A percentile compares a stretch with the other conserved stretches of the same genome.
These are phyloP conservation scores for Trachemys scripta DNA, from an alignment of 2,113 vertebrate species.

Conservation along the genomic window DNA sequence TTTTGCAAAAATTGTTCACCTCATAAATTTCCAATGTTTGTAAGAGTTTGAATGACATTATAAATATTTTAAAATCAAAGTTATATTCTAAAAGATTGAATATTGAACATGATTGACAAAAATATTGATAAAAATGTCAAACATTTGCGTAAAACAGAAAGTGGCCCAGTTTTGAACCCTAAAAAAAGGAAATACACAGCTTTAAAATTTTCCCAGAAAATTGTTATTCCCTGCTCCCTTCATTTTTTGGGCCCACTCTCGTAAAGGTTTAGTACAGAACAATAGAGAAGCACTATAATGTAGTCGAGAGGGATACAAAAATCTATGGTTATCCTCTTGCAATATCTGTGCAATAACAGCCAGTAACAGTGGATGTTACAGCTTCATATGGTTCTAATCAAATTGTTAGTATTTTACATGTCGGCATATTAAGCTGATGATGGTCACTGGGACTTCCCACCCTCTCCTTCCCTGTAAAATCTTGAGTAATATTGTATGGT, in stretches of 20 bases:
- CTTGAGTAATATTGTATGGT: constrained; percentile 56
- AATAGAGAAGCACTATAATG: not conserved
- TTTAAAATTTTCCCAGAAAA: constrained; percentile 47
- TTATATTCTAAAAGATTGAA: constrained; percentile 67
- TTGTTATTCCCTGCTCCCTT: not conserved
- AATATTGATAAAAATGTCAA: constrained; percentile 15
- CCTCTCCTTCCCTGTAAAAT: constrained; percentile 53
- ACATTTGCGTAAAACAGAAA: not conserved
- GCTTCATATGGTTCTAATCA: constrained; percentile 57
- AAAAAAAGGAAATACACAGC: constrained; percentile 41
- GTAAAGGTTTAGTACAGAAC: constrained; percentile 54
- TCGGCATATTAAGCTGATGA: constrained; percentile 34
- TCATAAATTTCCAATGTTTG: constrained; percentile 56
- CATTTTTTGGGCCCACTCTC: constrained; percentile 13
- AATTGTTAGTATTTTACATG: constrained; percentile 42
- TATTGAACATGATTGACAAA: constrained; percentile 47
- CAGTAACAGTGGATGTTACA: constrained; percentile 59
- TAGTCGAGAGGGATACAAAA: constrained; percentile 44
- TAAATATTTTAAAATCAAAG: constrained; percentile 47
- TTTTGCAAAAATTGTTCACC: constrained; percentile 63
- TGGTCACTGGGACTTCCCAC: constrained; percentile 49
- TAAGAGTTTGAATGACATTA: constrained; percentile 13
- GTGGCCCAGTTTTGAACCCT: constrained; percentile 38
- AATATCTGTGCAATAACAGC: constrained; percentile 63
- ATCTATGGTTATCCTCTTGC: constrained; percentile 25